Percentiles rank a stretch among this genome's conserved stretches.
Evolutionary conservation across 64 coral and sea anemone genomes (phyloP).

Genomic region (Trachythela sp.): DNA sequence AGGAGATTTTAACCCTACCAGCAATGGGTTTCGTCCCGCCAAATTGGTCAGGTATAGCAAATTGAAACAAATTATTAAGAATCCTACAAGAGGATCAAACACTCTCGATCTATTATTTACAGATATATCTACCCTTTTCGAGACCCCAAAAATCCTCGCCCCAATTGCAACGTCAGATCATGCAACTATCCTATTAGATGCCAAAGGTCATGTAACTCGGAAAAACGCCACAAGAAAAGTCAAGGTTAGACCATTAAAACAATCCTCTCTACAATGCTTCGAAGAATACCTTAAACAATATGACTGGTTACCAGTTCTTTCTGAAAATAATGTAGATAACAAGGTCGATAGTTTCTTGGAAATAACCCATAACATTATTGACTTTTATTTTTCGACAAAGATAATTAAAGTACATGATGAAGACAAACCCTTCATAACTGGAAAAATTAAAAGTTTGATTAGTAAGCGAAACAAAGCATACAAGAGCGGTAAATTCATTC

Average conservation of each 20-base stretch:
- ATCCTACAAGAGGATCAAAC: background rate
- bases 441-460: background rate
- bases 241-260: background rate
- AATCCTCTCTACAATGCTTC: background rate
- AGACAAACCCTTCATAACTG: background rate
- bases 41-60: background rate
- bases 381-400: background rate
- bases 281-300: background rate
- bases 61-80: constrained; percentile 1
- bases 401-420: background rate
- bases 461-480: background rate
- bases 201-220: background rate
- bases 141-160: background rate
- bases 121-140: background rate
- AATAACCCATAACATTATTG: background rate
- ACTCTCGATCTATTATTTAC: background rate
- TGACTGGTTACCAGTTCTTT: background rate
- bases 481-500: background rate
- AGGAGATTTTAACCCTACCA: constrained; percentile 15
- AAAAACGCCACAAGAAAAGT: background rate
- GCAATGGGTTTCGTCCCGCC: background rate
- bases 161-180: background rate
- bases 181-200: background rate
- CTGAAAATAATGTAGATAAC: background rate
- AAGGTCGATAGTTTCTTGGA: background rate